These are phyloP conservation scores for Cryptotermes secundus DNA, from an alignment of 1,140 invertebrate genomes.

Conservation along the genomic window DNA sequence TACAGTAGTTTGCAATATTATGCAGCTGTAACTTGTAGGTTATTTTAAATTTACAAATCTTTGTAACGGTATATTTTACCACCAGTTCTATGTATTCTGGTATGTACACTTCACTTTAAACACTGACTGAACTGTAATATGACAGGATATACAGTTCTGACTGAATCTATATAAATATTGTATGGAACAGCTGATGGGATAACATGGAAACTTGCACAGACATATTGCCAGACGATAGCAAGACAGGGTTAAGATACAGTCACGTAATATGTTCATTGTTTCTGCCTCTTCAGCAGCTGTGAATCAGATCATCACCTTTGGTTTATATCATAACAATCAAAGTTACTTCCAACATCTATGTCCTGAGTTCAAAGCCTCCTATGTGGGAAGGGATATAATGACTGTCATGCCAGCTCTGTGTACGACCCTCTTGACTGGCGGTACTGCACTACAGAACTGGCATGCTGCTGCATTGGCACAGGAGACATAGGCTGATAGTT, in stretches of 20 bases:
- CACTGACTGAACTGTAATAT: not conserved
- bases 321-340: not conserved
- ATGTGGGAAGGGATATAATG: not conserved
- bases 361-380: not conserved
- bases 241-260: not conserved
- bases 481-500: conserved; percentile 17
- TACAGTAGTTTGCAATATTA: too few relatives aligned
- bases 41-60: too few relatives aligned
- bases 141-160: not conserved
- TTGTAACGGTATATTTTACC: too few relatives aligned
- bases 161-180: not conserved
- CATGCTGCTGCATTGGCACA: not conserved
- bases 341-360: not conserved
- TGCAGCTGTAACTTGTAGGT: too few relatives aligned
- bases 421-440: conserved; percentile 29
- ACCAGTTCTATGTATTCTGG: not conserved
- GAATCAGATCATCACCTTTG: not conserved
- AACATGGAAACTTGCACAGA: not conserved
- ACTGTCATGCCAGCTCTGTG: conserved; percentile 32
- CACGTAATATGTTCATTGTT: not conserved
- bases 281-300: not conserved
- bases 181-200: not conserved
- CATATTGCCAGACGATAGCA: not conserved
- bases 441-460: conserved; percentile 25
- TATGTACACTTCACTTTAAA: not conserved